Evolutionary conservation across 2,797 vertebrate species (phyloP).

Genomic region (Centroberyx gerrardi): DNA sequence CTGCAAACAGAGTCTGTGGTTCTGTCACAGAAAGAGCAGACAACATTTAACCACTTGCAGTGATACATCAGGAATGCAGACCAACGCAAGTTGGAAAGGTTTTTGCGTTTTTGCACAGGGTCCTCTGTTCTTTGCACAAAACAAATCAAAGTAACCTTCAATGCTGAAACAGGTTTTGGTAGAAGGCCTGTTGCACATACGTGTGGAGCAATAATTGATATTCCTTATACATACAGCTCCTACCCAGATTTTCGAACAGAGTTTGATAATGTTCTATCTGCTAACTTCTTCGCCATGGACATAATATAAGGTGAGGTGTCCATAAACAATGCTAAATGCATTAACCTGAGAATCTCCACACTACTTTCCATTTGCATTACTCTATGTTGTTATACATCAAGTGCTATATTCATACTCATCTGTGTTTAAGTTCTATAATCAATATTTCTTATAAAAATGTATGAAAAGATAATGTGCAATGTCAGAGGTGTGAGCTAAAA

Average conservation of each 20-base stretch:
- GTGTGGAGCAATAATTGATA: slow-evolving; percentile 33
- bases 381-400: too few species aligned
- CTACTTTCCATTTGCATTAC: too few species aligned
- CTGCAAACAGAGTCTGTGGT: slow-evolving; percentile 15
- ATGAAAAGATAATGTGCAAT: too few species aligned
- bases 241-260: slow-evolving; percentile 44
- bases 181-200: slow-evolving; percentile 40
- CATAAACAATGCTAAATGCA: not conserved
- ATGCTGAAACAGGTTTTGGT: slow-evolving; percentile 27
- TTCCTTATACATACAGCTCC: slow-evolving; percentile 34
- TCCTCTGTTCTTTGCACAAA: slow-evolving; percentile 34
- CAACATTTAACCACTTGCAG: slow-evolving; percentile 17
- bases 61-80: slow-evolving; percentile 14
- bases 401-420: too few species aligned
- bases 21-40: slow-evolving; percentile 17
- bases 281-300: slow-evolving; percentile 32
- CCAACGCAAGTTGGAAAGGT: slow-evolving; percentile 23
- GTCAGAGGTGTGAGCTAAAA: too few species aligned
- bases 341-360: too few species aligned
- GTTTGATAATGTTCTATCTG: slow-evolving; percentile 44
- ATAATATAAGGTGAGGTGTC: slow-evolving; percentile 1
- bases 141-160: slow-evolving; percentile 26
- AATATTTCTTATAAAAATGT: too few species aligned
- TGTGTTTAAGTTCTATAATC: too few species aligned
- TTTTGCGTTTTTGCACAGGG: slow-evolving; percentile 35